These are phyloP conservation scores for Ceratina japonica DNA, from an alignment of 1,140 invertebrate species.

Conservation along the genomic window DNA sequence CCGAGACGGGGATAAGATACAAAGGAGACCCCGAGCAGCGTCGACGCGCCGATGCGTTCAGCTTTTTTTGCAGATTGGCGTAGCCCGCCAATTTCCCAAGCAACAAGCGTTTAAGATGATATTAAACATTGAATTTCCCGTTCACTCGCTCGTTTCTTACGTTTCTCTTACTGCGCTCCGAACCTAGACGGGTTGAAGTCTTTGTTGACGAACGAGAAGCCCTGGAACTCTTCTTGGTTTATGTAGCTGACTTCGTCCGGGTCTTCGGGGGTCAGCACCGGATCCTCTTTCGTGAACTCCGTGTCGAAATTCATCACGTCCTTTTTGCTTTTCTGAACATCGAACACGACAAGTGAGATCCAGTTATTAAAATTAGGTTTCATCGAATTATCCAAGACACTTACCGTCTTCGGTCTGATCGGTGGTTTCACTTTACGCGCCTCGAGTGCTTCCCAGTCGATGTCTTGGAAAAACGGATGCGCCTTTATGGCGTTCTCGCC, in stretches of 20 bases:
- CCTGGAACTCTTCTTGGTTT: slow-evolving; percentile 98
- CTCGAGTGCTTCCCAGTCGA: slow-evolving; percentile 98
- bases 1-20: slow-evolving; percentile 16
- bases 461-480: slow-evolving; percentile 97
- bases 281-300: slow-evolving; percentile 99
- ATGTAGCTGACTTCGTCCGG: slow-evolving; percentile 94
- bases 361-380: neutral
- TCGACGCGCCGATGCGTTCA: slow-evolving; percentile 35
- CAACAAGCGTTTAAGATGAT: slow-evolving; percentile 55
- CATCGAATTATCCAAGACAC: slow-evolving; percentile 70
- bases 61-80: slow-evolving; percentile 34
- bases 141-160: slow-evolving; percentile 18
- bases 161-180: slow-evolving; percentile 70
- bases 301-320: slow-evolving; percentile 99
- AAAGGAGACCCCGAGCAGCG: slow-evolving; percentile 48
- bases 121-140: slow-evolving; percentile 32
- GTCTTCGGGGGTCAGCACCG: slow-evolving; percentile 95
- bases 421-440: slow-evolving; percentile 95
- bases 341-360: neutral
- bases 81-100: slow-evolving; percentile 44
- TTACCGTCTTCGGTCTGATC: slow-evolving; percentile 98
- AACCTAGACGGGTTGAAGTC: slow-evolving; percentile 91
- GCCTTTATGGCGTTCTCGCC: slow-evolving; percentile 91
- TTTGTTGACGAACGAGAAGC: slow-evolving; percentile 97
- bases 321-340: slow-evolving; percentile 95